These are phyloP conservation scores for Anhinga anhinga DNA, from an alignment of 2,113 vertebrate species.

Conservation along the genomic window DNA sequence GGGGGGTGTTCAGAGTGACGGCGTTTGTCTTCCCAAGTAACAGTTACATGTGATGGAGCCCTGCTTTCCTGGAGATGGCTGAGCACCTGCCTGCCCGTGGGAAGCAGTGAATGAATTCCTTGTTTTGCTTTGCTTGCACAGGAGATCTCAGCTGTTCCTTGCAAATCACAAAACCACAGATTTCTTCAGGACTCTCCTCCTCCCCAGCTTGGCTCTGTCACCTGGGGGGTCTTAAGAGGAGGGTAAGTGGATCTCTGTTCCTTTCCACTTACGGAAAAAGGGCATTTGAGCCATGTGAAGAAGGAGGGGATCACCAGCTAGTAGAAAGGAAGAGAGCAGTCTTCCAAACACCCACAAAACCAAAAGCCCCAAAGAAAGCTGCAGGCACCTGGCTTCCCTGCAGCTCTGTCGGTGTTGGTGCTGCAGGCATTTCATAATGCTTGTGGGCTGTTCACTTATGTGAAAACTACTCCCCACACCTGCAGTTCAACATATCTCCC, in stretches of 20 bases:
- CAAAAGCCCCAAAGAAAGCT: background rate
- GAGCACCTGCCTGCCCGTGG: background rate
- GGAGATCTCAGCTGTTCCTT: background rate
- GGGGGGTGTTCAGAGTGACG: fast-evolving
- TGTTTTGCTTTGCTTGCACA: background rate
- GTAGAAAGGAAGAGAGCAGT: background rate
- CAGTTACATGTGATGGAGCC: fast-evolving
- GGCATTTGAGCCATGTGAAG: background rate
- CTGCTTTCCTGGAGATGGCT: too few relatives aligned
- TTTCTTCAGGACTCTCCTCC: background rate
- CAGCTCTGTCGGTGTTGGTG: background rate
- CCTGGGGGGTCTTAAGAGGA: background rate
- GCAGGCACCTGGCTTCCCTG: background rate
- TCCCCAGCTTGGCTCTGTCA: background rate
- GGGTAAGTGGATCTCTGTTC: background rate
- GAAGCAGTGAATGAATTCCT: background rate
- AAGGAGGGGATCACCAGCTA: background rate
- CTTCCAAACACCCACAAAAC: background rate
- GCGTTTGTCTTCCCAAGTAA: background rate
- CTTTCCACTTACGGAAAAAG: background rate
- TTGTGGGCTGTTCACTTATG: background rate
- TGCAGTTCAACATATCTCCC: background rate
- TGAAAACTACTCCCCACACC: background rate
- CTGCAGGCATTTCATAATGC: background rate
- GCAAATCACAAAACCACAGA: background rate